Base-by-base conservation (phyloP, 2,888 invertebrate genomes). In the Apamea anceps region DNA sequence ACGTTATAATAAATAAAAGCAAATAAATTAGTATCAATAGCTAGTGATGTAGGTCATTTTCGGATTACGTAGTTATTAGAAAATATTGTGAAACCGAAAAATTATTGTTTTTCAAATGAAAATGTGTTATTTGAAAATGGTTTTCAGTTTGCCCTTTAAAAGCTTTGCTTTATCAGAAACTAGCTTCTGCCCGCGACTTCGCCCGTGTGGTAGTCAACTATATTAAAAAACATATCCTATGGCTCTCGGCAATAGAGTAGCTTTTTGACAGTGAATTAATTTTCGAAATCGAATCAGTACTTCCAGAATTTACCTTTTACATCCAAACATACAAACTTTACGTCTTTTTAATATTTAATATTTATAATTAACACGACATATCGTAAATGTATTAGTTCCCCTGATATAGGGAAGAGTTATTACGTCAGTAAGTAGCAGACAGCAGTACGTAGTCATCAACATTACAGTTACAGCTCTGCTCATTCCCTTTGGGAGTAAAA, bases 31-130 rank as follows among this genome's bases (percentile, higher is more conserved):
- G 10, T 77, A 18, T 60, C 37, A 68, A 48, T 57, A 37, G 37
- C 37, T 37, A 37, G 37, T 21, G 21, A 68, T 48, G n/a, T 42
- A 15, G 51, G 28, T 25, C 48, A 63, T 51, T 65, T 79, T 32
- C 32, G 67, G 21, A 25, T 28, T n/a, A 32, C 57, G 25, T 68
- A 18, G 32, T 84, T 15, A 42, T 32, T 28, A 42, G 12, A 25
- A 62, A 72, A 37, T 78, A 21, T 84, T 45, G n/a, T 77, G 51
- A 51, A 71, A 60, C 12, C 3, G 10, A n/a, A 1, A 32, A 28
- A 32, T 37, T 21, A 25, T 57, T 3, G 32, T 15, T 25, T 32
- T 42, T 13, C 2, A 51, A 51, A 18, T 18, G 2, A 2, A 18
- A 42, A 51, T 77, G 10, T n/a, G 54, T 25, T 21, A 54, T 54